Evolutionary conservation across 2,113 vertebrate species (phyloP), one percentile per base, ranked within the genome.

Genomic region (Australoheros scitulus): DNA sequence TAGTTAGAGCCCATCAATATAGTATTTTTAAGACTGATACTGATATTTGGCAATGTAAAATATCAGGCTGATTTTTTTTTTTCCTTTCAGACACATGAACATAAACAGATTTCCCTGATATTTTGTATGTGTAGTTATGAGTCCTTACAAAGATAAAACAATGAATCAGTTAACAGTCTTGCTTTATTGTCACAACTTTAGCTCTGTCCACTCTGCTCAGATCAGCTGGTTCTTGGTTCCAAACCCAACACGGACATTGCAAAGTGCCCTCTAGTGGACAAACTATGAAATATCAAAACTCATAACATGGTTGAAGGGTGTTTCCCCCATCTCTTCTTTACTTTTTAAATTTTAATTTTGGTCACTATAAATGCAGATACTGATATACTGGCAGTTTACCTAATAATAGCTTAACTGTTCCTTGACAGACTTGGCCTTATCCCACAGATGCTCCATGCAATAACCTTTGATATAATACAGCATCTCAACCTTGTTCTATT

Each of bases 151-250:
- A 47, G 43, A 68, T 47, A 68, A 47, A 26, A 68, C 1, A 10
- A 38, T 38, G 0, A 47, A 47, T 38, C 2, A 0, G 38, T 68
- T 6, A 3, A 47, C 41, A 68, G 22, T n/a, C 1, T 64, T 8
- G 1, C 22, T 68, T 61, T 61, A 20, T 17, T 20, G 3, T 47
- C 22, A 68, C 22, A 68, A 47, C 8, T 15, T 24, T 65, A 64
- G 22, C 22, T 64, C 24, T 43, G 13, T 38, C 36, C 8, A 10
- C 6, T 34, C 36, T 10, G 36, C 8, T 38, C 36, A 36, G 36
- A 36, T 36, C 36, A 36, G 36, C 36, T 36, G 36, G 36, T 36
- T 36, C 7, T 36, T 36, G 36, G 36, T 24, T 65, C 63, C 38
- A 43, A 65, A 43, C n/a, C 20, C 61, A 38, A 47, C 22, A 68